phyloP scores from a whole-genome alignment of 2,797 vertebrate genomes.

The Chaetodon trifasciatus region DNA sequence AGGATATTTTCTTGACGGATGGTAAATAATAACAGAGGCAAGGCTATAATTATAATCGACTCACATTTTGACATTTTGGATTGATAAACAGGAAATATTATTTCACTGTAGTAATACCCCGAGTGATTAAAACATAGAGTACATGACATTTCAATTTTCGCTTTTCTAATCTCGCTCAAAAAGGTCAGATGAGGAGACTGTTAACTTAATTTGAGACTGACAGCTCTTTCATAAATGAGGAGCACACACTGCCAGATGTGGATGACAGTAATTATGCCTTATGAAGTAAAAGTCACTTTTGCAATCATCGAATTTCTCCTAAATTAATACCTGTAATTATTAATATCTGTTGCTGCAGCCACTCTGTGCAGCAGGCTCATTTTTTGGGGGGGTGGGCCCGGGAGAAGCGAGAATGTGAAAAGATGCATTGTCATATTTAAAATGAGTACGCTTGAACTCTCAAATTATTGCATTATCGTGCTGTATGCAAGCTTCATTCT shows the following conservation, averaged over 20 bases:
- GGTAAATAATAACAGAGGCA: slow-evolving; percentile 10
- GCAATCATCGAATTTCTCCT: slow-evolving; percentile 46
- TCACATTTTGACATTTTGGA: slow-evolving; percentile 64
- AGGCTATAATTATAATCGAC: slow-evolving; percentile 31
- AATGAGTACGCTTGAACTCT: not conserved
- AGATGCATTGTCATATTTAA: not conserved
- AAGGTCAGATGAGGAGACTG: slow-evolving; percentile 66
- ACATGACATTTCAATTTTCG: slow-evolving; percentile 63
- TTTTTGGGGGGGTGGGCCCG: not conserved
- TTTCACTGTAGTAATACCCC: slow-evolving; percentile 44
- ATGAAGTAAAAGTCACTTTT: slow-evolving; percentile 54
- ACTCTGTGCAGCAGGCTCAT: slow-evolving; percentile 13
- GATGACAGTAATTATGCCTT: slow-evolving; percentile 42
- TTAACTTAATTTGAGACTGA: slow-evolving; percentile 56
- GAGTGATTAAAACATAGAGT: slow-evolving; percentile 53
- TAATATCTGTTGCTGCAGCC: slow-evolving; percentile 18
- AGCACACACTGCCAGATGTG: slow-evolving; percentile 20
- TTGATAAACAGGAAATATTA: slow-evolving; percentile 54
- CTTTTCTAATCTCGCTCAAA: slow-evolving; percentile 42
- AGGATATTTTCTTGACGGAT: slow-evolving; percentile 29
- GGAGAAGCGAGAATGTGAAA: not conserved
- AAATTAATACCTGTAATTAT: slow-evolving; percentile 41
- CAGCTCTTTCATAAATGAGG: slow-evolving; percentile 41
- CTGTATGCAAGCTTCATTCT: not conserved
- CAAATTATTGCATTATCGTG: not conserved